These are phyloP conservation scores for Zosterops borbonicus DNA, from an alignment of 2,113 vertebrate species.

Conservation along the genomic window DNA sequence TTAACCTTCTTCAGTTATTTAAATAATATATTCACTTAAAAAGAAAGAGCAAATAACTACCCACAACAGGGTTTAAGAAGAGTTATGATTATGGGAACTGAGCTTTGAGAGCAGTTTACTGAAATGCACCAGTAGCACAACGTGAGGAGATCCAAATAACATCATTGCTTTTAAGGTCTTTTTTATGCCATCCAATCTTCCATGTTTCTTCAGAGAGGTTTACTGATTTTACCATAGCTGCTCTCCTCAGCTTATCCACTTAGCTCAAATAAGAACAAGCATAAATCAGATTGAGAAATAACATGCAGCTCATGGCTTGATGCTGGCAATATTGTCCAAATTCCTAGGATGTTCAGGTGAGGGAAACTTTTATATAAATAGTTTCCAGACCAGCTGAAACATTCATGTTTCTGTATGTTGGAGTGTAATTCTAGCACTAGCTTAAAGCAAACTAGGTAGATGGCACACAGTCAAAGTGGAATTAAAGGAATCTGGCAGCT, in stretches of 20 bases:
- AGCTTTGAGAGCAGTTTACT: not conserved
- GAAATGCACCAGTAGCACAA: not conserved
- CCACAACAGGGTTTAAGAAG: not conserved
- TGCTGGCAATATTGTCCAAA: not conserved
- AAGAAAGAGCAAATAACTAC: not conserved
- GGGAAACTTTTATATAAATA: not conserved
- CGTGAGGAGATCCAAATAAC: not conserved
- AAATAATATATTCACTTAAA: not conserved
- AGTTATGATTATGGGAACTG: not conserved
- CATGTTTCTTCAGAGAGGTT: not conserved
- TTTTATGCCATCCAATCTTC: not conserved
- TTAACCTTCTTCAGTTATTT: not conserved
- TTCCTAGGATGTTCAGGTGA: not conserved
- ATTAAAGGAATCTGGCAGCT: not conserved
- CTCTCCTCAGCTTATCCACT: not conserved
- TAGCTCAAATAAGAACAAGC: not conserved
- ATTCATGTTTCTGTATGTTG: not conserved
- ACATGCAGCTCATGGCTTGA: not conserved
- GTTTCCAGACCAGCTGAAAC: slow-evolving; percentile 11
- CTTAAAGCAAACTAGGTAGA: not conserved
- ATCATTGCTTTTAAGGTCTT: not conserved
- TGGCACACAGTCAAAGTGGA: not conserved
- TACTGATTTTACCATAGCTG: not conserved
- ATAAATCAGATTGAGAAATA: slow-evolving; percentile 1
- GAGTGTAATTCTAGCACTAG: not conserved